phyloP scores from a whole-genome alignment of 2,113 vertebrate species.

The Columba livia region DNA sequence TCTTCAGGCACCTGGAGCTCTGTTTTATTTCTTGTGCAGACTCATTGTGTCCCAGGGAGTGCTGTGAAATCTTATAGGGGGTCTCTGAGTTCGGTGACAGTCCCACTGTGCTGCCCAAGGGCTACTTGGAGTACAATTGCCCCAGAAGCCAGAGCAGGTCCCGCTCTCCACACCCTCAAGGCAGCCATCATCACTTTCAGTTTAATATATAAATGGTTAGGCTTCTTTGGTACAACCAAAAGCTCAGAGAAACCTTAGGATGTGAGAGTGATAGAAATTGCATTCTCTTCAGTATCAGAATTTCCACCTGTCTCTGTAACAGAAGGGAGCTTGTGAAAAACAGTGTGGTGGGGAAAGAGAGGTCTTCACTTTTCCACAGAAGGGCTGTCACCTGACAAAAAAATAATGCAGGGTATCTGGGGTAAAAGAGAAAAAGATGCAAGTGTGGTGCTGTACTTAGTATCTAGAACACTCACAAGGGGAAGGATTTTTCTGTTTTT shows the following conservation, averaged over 20 bases:
- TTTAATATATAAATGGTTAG: not conserved
- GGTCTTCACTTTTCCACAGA: not conserved
- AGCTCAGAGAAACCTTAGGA: not conserved
- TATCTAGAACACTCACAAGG: not conserved
- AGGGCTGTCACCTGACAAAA: not conserved
- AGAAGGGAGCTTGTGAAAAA: not conserved
- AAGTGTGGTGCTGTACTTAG: not conserved
- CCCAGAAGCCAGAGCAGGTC: not conserved
- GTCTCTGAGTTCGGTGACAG: rapidly evolving
- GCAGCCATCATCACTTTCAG: not conserved
- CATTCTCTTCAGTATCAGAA: not conserved
- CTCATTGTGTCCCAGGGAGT: not conserved
- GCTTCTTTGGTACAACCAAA: not conserved
- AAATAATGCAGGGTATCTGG: not conserved
- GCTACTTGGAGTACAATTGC: not conserved
- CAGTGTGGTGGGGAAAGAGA: not conserved
- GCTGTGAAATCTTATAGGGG: not conserved
- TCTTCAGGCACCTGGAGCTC: not conserved
- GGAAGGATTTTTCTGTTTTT: not conserved
- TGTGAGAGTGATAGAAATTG: not conserved
- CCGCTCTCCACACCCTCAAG: not conserved
- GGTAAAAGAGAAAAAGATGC: not conserved
- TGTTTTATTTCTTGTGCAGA: not conserved
- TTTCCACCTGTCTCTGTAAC: not conserved
- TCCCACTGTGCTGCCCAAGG: not conserved